Percentiles rank a stretch among this genome's conserved stretches.
These are phyloP conservation scores for Potorous gilbertii DNA, from an alignment of 2,797 vertebrate genomes.

Conservation along the genomic window DNA sequence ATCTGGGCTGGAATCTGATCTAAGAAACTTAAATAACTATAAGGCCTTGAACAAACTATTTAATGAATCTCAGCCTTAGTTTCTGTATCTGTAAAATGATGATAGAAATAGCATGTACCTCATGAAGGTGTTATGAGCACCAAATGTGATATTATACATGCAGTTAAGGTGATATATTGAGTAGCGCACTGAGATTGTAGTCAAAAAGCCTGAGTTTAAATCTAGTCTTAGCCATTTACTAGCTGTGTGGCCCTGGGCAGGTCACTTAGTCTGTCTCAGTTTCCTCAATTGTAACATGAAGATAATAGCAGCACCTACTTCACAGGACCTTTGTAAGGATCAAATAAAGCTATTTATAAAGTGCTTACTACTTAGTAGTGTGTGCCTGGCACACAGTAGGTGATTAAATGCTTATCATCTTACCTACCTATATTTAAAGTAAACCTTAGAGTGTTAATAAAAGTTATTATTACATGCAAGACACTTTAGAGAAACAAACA, in stretches of 20 bases:
- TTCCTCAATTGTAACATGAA: neutral
- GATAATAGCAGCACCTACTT: neutral
- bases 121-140: neutral
- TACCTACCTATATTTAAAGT: neutral
- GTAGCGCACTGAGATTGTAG: no score
- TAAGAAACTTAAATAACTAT: neutral
- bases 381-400: neutral
- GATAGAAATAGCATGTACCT: neutral
- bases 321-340: neutral
- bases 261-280: neutral
- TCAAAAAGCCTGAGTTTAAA: neutral
- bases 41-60: neutral
- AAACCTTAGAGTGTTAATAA: neutral
- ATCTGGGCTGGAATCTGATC: neutral
- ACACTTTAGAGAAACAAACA: neutral
- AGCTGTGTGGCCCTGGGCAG: neutral
- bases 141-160: neutral
- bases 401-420: neutral
- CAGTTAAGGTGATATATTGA: neutral
- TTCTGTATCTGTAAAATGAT: neutral
- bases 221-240: neutral
- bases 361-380: neutral
- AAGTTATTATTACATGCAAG: neutral
- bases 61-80: neutral
- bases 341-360: neutral